Conservation (phyloP, 2,888 invertebrate species). For the Leuctra nigra region DNA sequence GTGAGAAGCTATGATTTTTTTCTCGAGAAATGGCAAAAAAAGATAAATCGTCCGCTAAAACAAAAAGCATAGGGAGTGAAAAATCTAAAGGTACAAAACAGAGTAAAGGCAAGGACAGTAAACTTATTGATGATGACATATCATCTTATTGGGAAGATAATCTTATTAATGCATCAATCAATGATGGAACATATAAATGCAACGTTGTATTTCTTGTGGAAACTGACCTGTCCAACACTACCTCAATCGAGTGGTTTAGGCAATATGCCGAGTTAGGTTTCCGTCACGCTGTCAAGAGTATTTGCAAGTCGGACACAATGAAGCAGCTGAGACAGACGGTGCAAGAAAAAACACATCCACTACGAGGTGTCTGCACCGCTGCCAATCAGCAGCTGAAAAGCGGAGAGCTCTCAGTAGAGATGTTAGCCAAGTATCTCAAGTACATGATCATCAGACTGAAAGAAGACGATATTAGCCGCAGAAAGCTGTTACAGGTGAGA, state of each 20-base stretch:
- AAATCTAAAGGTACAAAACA: no score
- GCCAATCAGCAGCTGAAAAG: background rate
- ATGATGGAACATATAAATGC: constrained; percentile 1
- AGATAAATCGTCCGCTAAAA: no score
- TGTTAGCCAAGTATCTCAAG: constrained; percentile 6
- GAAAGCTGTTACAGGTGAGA: background rate
- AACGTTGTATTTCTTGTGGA: background rate
- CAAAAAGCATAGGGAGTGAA: no score
- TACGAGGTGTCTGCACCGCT: constrained; percentile 7
- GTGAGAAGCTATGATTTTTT: no score
- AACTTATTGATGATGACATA: no score
- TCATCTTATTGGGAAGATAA: constrained; percentile 17
- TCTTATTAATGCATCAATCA: background rate
- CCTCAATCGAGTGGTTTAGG: background rate
- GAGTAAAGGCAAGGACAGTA: no score
- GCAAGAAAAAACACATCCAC: background rate
- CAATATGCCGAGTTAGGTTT: background rate
- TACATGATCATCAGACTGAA: background rate
- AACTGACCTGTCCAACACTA: background rate
- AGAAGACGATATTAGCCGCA: background rate
- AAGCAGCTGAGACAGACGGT: background rate
- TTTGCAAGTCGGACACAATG: background rate
- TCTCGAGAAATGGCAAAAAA: no score
- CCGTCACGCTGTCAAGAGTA: background rate
- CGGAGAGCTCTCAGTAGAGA: background rate